phyloP scores from a whole-genome alignment of 2,113 vertebrate species.

The Phoxinus phoxinus region DNA sequence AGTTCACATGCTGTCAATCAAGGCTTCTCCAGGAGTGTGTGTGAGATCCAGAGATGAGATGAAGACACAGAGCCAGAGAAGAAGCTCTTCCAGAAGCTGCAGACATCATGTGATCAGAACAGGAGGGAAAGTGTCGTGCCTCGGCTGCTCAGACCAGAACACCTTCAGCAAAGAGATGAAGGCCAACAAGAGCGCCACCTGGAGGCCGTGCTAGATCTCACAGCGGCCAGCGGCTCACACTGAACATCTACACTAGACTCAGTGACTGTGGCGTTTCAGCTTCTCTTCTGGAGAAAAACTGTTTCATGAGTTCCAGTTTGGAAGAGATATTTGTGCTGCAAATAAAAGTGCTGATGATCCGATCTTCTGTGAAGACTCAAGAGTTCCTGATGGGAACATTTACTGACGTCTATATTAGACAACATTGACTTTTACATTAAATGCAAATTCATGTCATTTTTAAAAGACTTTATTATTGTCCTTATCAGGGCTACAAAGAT shows the following conservation, averaged over 20 bases:
- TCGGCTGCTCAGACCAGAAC: conserved; percentile 36
- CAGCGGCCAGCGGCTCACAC: background rate
- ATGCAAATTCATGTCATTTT: background rate
- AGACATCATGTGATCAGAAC: conserved; percentile 52
- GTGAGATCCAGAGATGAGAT: background rate
- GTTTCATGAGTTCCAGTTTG: background rate
- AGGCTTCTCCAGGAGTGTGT: background rate
- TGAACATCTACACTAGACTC: background rate
- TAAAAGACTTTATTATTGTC: background rate
- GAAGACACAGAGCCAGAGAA: conserved; percentile 46
- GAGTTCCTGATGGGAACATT: background rate
- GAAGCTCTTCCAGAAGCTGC: conserved; percentile 54
- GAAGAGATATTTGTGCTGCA: background rate
- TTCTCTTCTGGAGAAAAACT: background rate
- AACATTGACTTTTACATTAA: background rate
- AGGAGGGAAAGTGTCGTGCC: conserved; percentile 52
- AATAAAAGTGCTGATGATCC: conserved; percentile 6
- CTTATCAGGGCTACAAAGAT: background rate
- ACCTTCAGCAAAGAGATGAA: conserved; percentile 62
- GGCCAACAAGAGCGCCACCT: conserved; percentile 53
- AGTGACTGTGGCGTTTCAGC: background rate
- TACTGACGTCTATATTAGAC: background rate
- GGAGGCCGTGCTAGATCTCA: conserved; percentile 75
- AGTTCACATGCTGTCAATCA: background rate
- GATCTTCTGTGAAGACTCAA: conserved; percentile 25